Evolutionary conservation across 2,113 vertebrate genomes (phyloP), one percentile per base, ranked within the genome.

Genomic region (pig (Sus scrofa)): DNA sequence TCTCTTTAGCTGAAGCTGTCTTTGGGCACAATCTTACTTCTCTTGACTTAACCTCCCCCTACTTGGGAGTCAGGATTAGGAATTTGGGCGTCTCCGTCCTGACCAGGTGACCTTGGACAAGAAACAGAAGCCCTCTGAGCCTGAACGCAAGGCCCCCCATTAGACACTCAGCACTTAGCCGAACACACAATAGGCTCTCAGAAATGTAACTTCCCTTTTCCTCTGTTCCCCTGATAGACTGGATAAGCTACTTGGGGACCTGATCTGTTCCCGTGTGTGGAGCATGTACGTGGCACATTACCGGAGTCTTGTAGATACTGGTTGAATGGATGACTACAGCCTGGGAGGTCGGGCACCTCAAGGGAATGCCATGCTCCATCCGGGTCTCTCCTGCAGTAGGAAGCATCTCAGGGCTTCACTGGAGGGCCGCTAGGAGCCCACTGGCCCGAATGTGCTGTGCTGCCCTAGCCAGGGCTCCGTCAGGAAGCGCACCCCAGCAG

Each of bases 151-250:
- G 67, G 58, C 91, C 84, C 60, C 60, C 27, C 1, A 0, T n/a
- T 34, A 27, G 27, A 26, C 26, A 5, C 54, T 65, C 30, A 13
- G 32, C 73, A 9, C 34, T 10, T 2, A 71, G 56, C 44, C 65
- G 10, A 4, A 4, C 3, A 2, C 2, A 0, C 6, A 22, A 10
- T 3, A 6, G 77, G 52, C 16, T 34, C 39, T 68, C 54, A 11
- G 74, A 68, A 30, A 32, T 16, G 12, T 1, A 37, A 9, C 52
- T 60, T 44, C 27, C 32, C 32, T 56, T 67, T 32, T 10, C 12
- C 27, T 56, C 22, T 6, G n/a, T 39, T 52, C 30, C 30, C 70
- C 74, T 32, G 13, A 39, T 19, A 26, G 83, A 34, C 58, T 9
- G 13, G 32, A 34, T 16, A 24, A 77, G n/a, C 50, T 37, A 1